These are phyloP conservation scores for Drosophila vallismaia DNA, from an alignment of 2,888 invertebrate genomes.

Conservation along the genomic window DNA sequence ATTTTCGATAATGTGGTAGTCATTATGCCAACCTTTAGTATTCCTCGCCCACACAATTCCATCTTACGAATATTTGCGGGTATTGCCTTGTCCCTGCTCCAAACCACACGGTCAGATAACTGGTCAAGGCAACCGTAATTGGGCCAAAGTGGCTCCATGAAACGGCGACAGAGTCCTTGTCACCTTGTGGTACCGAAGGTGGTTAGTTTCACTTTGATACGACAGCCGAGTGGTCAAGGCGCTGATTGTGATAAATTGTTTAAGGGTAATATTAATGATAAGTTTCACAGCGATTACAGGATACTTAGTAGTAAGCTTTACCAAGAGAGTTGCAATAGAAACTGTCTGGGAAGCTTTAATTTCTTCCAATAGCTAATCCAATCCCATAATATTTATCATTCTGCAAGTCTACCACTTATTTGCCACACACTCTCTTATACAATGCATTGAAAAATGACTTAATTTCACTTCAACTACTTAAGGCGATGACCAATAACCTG, in stretches of 20 bases:
- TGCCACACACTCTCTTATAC: conserved; percentile 56
- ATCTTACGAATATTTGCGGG: conserved; percentile 38
- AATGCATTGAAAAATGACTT: conserved; percentile 67
- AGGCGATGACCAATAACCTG: conserved; percentile 38
- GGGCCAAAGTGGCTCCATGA: conserved; percentile 40
- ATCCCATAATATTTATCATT: neutral
- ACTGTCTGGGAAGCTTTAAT: neutral
- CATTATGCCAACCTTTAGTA: conserved; percentile 15
- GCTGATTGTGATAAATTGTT: conserved; percentile 12
- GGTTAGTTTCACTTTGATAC: conserved; percentile 26
- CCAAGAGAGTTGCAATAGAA: neutral
- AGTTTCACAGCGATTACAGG: conserved; percentile 24
- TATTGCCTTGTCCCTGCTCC: conserved; percentile 16
- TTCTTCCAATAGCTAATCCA: neutral
- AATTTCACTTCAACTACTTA: conserved; percentile 55
- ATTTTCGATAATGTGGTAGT: conserved; percentile 6
- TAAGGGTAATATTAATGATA: conserved; percentile 13
- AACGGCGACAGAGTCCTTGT: conserved; percentile 9
- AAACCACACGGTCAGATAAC: conserved; percentile 19
- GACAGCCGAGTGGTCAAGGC: conserved; percentile 6
- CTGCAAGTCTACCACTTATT: conserved; percentile 49
- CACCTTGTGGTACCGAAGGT: conserved; percentile 17
- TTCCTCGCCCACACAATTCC: conserved; percentile 19
- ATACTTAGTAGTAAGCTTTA: neutral
- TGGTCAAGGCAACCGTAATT: conserved; percentile 30